These are phyloP conservation scores for Colius striatus DNA, from an alignment of 2,113 vertebrate genomes.

Conservation along the genomic window DNA sequence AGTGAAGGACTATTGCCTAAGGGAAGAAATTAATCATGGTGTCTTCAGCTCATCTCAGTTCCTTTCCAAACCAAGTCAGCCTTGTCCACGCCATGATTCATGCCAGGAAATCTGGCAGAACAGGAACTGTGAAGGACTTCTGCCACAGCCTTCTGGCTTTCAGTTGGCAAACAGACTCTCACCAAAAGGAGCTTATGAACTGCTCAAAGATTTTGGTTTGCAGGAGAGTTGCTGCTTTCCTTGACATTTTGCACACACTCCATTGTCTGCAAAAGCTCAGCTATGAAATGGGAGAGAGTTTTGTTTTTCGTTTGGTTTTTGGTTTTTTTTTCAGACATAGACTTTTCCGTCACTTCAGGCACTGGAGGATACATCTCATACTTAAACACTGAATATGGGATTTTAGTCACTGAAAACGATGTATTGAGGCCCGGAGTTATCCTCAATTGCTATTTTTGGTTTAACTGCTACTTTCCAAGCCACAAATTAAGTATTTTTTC, in stretches of 20 bases:
- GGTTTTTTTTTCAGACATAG: neutral
- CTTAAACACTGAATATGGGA: neutral
- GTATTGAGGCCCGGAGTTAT: neutral
- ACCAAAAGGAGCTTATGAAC: neutral
- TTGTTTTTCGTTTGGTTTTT: neutral
- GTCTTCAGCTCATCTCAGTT: neutral
- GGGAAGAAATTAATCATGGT: neutral
- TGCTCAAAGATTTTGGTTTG: neutral
- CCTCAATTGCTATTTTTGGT: conserved; percentile 14
- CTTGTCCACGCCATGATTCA: neutral
- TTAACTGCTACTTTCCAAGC: conserved; percentile 54
- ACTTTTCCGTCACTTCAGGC: neutral
- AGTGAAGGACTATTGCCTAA: neutral
- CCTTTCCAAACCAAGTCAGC: neutral
- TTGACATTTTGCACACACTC: neutral
- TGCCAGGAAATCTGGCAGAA: neutral
- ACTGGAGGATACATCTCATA: neutral
- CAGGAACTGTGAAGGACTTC: neutral
- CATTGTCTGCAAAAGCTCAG: neutral
- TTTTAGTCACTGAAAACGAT: neutral
- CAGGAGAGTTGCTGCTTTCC: neutral
- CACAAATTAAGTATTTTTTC: conserved; percentile 53
- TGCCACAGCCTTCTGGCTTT: neutral
- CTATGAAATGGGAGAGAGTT: neutral
- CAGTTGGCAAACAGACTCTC: neutral